Evolutionary conservation across 2,797 vertebrate genomes (phyloP).

Genomic region (Eulemur mongoz): DNA sequence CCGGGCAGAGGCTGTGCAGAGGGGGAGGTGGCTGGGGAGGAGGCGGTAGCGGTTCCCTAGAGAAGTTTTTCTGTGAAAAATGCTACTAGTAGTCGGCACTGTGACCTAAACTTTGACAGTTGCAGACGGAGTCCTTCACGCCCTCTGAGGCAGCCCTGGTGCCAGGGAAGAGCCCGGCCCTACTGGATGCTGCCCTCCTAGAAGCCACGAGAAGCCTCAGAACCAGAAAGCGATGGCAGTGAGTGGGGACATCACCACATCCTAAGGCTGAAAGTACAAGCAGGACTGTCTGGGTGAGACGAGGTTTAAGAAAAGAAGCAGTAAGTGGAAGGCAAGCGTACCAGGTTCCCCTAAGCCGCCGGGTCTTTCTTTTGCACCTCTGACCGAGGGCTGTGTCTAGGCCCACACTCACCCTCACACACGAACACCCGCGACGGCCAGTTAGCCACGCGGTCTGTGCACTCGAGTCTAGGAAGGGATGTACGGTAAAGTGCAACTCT

Average conservation of each 20-base stretch:
- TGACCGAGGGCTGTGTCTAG: background rate
- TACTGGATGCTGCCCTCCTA: background rate
- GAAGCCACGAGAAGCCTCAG: background rate
- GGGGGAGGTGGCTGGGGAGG: background rate
- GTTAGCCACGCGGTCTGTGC: background rate
- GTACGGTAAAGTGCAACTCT: background rate
- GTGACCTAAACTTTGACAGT: background rate
- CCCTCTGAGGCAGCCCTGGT: background rate
- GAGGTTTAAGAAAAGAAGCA: background rate
- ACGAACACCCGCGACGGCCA: background rate
- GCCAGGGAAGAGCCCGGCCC: background rate
- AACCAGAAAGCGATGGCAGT: background rate
- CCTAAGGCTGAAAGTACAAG: too few species aligned
- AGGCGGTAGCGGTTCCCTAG: fast-evolving
- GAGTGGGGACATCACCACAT: background rate
- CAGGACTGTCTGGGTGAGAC: background rate
- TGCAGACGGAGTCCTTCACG: background rate
- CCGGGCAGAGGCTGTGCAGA: background rate
- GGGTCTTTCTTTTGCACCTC: background rate
- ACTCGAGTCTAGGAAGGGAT: background rate
- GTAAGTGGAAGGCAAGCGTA: background rate
- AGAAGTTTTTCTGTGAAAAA: background rate
- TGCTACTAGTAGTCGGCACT: fast-evolving
- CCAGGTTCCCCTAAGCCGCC: too few species aligned
- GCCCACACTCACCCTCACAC: background rate